A percentile compares a stretch with the other conserved stretches of the same genome.
phyloP scores from a whole-genome alignment of 2,888 invertebrate species.

The Escarpia spicata region DNA sequence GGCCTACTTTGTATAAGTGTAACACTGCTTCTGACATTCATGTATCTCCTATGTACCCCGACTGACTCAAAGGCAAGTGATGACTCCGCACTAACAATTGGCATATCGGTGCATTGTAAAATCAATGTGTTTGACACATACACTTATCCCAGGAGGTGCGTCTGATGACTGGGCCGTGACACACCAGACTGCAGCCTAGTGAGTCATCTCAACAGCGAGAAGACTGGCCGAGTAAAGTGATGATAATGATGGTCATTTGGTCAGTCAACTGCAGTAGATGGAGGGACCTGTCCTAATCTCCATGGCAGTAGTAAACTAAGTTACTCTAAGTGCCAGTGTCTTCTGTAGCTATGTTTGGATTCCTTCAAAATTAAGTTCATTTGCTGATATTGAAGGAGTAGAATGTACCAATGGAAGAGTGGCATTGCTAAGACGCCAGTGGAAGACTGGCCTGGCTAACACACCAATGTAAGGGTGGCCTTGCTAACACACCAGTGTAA shows the following conservation, averaged over 20 bases:
- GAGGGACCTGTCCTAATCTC: background rate
- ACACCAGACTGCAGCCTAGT: background rate
- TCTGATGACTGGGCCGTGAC: background rate
- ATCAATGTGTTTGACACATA: background rate
- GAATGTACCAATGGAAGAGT: background rate
- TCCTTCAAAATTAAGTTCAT: background rate
- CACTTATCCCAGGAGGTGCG: background rate
- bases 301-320: background rate
- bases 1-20: background rate
- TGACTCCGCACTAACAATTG: background rate
- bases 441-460: background rate
- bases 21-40: background rate
- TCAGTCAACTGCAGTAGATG: background rate
- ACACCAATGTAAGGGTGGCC: background rate
- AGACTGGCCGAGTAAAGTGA: background rate
- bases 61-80: background rate
- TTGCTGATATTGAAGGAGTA: background rate
- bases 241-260: background rate
- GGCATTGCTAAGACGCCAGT: background rate
- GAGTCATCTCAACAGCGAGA: background rate
- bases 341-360: background rate
- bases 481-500: background rate
- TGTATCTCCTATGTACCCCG: background rate
- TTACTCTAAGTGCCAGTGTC: background rate
- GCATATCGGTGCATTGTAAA: background rate